Percentiles rank a stretch among this genome's conserved stretches.
phyloP scores from a whole-genome alignment of 1,140 invertebrate genomes.

The Eufriesea mexicana region DNA sequence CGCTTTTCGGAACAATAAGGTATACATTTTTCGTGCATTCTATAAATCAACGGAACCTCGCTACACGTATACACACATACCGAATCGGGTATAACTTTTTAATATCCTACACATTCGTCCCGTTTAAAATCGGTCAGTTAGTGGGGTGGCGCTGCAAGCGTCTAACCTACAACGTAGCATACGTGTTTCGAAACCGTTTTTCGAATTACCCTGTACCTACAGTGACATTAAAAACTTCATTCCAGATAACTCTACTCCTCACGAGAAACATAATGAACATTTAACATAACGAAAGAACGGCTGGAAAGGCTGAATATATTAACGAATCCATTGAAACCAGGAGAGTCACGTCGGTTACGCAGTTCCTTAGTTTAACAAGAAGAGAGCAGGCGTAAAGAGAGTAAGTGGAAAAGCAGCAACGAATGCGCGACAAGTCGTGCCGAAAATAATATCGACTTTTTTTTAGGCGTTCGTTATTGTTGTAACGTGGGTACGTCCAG shows the following conservation, averaged over 20 bases:
- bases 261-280: too few species aligned
- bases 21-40: neutral
- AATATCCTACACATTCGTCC: neutral
- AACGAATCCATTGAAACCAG: neutral
- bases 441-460: constrained; percentile 1
- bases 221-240: too few species aligned
- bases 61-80: neutral
- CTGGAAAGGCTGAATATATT: neutral
- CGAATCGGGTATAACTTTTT: too few species aligned
- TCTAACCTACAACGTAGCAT: neutral
- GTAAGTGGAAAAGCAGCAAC: neutral
- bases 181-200: neutral
- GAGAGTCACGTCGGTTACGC: neutral
- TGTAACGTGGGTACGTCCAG: neutral
- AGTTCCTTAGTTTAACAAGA: neutral
- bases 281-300: too few species aligned
- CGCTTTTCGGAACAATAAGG: neutral
- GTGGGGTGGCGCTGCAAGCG: neutral
- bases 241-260: too few species aligned
- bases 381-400: neutral
- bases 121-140: neutral
- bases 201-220: neutral
- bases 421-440: neutral
- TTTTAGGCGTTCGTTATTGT: neutral
- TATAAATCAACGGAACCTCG: neutral